Evolutionary conservation across 1,140 invertebrate species (phyloP).

Genomic region (Drosophila albomicans): DNA sequence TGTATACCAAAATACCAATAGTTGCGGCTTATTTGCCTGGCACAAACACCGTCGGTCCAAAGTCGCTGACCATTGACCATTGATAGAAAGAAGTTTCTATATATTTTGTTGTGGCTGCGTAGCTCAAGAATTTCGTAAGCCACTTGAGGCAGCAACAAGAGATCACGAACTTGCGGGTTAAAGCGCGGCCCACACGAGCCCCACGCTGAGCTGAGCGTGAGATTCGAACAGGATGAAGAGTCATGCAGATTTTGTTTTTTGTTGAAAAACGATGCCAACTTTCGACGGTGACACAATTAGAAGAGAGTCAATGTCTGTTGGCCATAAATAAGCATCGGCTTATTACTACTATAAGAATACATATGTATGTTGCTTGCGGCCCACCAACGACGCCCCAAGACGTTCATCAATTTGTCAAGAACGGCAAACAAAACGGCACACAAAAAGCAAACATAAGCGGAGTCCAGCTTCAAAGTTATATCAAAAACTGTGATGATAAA

Average conservation of each 20-base stretch:
- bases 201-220: slow-evolving; percentile 35
- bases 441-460: background rate
- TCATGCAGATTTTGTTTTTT: slow-evolving; percentile 19
- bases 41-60: slow-evolving; percentile 65
- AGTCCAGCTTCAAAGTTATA: slow-evolving; percentile 30
- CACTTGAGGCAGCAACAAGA: slow-evolving; percentile 71
- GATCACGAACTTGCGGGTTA: slow-evolving; percentile 78
- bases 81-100: slow-evolving; percentile 5
- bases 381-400: slow-evolving; percentile 57
- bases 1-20: slow-evolving; percentile 18
- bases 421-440: slow-evolving; percentile 11
- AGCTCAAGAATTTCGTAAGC: slow-evolving; percentile 74
- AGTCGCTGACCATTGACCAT: slow-evolving; percentile 76
- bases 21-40: slow-evolving; percentile 56
- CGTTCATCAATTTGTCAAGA: slow-evolving; percentile 73
- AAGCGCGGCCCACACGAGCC: slow-evolving; percentile 62
- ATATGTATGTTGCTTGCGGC: slow-evolving; percentile 21
- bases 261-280: slow-evolving; percentile 42
- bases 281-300: slow-evolving; percentile 75
- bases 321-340: slow-evolving; percentile 61
- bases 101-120: slow-evolving; percentile 53
- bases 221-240: slow-evolving; percentile 35
- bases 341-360: background rate
- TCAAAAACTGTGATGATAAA: slow-evolving; percentile 71
- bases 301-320: slow-evolving; percentile 26